Base-by-base conservation (phyloP, 1,140 invertebrate genomes). In the Nebria ingens region DNA sequence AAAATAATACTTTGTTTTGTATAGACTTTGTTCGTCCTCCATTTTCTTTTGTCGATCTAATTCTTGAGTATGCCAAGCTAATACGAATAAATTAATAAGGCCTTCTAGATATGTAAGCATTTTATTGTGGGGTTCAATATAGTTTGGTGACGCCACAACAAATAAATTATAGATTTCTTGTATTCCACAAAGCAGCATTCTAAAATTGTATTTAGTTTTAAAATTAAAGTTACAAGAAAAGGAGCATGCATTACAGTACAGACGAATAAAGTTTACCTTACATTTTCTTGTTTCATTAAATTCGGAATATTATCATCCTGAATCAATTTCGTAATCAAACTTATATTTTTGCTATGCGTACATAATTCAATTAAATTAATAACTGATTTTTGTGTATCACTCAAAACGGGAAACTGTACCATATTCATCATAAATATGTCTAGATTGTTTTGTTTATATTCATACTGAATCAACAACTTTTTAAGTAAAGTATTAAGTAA, bases 11-110 rank as follows among this genome's bases (percentile, higher is more conserved):
- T 87, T 91, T 22, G 83, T 89, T 55, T 84, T 81, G 71, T 91
- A 97, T 9, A 96, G 68, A 62, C 82, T 86, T 51, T 91, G 85
- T 54, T 90, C 82, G 61, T 91, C 86, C 25, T 78, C 75, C 58
- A 86, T 80, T 59, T 82, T 79, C 59, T 76, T 74, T 59, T 84
- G 78, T 19, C 79, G 78, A 45, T 82, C 77, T 53, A 82, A 77
- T 63, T 91, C 80, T 58, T 91, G 83, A 42, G 80, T 76, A 63
- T 82, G 80, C 91, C 91, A 97, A 0, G 81, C 71, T 13, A 75
- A 65, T 0, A 88, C 81, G 23, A 89, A 68, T 51, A 77, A 68
- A 19, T 75, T 72, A 1, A 88, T 62, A 1, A 86, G 71, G 0
- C 70, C 64, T 52, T 81, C 71, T 20, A 86, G 71, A 2, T 75